A percentile compares a stretch with the other conserved stretches of the same genome.
These are phyloP conservation scores for rat (Rattus norvegicus) DNA, from an alignment of 2,113 vertebrate species.

Conservation along the genomic window DNA sequence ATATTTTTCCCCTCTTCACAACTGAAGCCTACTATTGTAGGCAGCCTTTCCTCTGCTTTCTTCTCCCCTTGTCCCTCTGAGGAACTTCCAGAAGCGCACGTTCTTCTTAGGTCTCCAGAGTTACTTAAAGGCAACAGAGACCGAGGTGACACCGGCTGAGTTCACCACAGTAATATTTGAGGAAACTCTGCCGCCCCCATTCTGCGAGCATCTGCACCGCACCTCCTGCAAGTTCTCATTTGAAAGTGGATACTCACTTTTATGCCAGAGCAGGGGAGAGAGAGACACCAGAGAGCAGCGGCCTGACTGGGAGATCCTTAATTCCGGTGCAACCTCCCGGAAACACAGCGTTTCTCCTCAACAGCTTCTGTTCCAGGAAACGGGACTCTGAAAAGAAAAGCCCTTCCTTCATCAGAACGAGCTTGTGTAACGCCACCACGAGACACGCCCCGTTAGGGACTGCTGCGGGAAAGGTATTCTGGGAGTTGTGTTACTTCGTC, in stretches of 20 bases:
- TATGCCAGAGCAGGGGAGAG: background rate
- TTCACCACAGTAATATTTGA: background rate
- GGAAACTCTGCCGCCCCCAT: background rate
- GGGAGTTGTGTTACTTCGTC: slow-evolving; percentile 20
- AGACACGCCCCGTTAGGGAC: slow-evolving; percentile 36
- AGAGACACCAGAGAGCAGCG: background rate
- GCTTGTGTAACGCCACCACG: slow-evolving; percentile 34
- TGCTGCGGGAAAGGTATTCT: slow-evolving; percentile 24
- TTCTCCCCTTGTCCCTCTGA: fast-evolving
- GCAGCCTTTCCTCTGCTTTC: fast-evolving
- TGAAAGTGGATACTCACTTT: slow-evolving; percentile 69
- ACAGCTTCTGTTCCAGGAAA: slow-evolving; percentile 69
- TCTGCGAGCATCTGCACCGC: background rate
- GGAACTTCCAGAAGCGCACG: background rate
- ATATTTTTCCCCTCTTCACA: background rate
- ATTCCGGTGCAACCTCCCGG: background rate
- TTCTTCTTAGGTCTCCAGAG: background rate
- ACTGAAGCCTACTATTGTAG: background rate
- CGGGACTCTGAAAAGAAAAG: background rate
- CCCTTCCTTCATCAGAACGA: background rate
- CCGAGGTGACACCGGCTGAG: background rate
- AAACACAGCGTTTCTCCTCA: slow-evolving; percentile 55
- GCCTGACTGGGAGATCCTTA: background rate
- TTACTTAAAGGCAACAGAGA: background rate
- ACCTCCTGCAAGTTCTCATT: background rate